Percentiles rank a stretch among this genome's conserved stretches.
Evolutionary conservation across 2,797 vertebrate species (phyloP).

Genomic region (Anas capensis): DNA sequence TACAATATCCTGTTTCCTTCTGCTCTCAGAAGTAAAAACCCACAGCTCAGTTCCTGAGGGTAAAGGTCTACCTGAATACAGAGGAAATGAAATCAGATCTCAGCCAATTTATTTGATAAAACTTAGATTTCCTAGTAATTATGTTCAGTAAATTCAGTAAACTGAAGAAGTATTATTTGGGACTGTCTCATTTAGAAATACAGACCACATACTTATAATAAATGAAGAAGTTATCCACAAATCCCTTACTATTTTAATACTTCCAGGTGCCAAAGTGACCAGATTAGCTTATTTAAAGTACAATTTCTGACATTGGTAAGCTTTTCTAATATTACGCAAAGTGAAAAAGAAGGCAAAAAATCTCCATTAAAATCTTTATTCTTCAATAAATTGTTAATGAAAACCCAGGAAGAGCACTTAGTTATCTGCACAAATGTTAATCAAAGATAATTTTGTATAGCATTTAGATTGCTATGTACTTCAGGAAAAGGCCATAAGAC

Average conservation of each 20-base stretch:
- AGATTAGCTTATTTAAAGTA: not conserved
- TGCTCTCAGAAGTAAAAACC: constrained; percentile 25
- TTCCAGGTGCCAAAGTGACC: not conserved
- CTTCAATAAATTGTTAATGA: not conserved
- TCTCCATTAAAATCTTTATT: not conserved
- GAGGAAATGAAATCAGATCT: constrained; percentile 48
- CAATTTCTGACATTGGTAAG: not conserved
- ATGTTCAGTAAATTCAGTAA: not conserved
- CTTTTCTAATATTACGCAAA: not conserved
- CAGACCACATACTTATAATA: not conserved
- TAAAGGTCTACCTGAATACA: not conserved
- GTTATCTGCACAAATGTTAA: not conserved
- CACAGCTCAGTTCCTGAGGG: constrained; percentile 21
- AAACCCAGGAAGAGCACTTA: not conserved
- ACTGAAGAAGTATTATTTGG: not conserved
- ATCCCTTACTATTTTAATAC: not conserved
- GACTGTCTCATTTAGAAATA: not conserved
- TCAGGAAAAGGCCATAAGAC: not conserved
- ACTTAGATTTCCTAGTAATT: not conserved
- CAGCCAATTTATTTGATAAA: constrained; percentile 14
- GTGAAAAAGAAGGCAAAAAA: not conserved
- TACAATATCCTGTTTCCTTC: not conserved
- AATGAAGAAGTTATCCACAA: rapidly evolving
- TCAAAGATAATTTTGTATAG: not conserved
- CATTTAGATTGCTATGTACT: not conserved